These are phyloP conservation scores for Rhinatrema bivittatum DNA, from an alignment of 2,797 vertebrate species.

Conservation along the genomic window DNA sequence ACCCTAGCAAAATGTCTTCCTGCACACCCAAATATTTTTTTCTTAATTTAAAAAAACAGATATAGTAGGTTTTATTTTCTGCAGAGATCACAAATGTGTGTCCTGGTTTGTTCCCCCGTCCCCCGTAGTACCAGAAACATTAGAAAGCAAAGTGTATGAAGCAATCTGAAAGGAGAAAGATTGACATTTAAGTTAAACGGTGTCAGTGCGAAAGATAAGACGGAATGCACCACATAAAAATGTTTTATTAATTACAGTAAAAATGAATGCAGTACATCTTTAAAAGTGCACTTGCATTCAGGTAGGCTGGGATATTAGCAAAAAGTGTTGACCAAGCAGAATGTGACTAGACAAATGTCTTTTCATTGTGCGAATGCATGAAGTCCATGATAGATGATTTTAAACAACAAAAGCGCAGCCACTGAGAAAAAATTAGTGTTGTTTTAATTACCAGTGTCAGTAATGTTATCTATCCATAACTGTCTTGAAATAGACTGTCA, in stretches of 20 bases:
- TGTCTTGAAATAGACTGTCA: slow-evolving; percentile 57
- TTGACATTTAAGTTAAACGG: too few relatives aligned
- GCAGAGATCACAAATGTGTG: not conserved
- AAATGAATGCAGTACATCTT: slow-evolving; percentile 12
- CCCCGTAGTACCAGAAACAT: slow-evolving; percentile 1
- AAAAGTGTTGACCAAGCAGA: slow-evolving; percentile 65
- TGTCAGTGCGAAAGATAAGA: too few relatives aligned
- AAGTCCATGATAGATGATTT: slow-evolving; percentile 69
- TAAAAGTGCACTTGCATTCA: slow-evolving; percentile 30
- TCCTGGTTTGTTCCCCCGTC: slow-evolving; percentile 1
- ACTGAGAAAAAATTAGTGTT: slow-evolving; percentile 77
- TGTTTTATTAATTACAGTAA: slow-evolving; percentile 15
- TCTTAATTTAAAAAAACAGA: too few relatives aligned
- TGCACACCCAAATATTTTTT: too few relatives aligned
- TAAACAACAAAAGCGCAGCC: slow-evolving; percentile 68
- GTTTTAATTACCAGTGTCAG: slow-evolving; percentile 80
- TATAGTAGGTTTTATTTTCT: slow-evolving; percentile 7
- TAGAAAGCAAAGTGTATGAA: not conserved
- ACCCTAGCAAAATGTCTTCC: too few relatives aligned
- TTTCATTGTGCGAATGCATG: slow-evolving; percentile 61
- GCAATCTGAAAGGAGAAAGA: slow-evolving; percentile 8
- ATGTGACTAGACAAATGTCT: slow-evolving; percentile 59
- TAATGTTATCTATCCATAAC: slow-evolving; percentile 72
- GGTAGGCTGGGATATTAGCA: slow-evolving; percentile 41
- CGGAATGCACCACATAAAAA: too few relatives aligned